Evolutionary conservation across 2,113 vertebrate genomes (phyloP).

Genomic region (Willisornis vidua): DNA sequence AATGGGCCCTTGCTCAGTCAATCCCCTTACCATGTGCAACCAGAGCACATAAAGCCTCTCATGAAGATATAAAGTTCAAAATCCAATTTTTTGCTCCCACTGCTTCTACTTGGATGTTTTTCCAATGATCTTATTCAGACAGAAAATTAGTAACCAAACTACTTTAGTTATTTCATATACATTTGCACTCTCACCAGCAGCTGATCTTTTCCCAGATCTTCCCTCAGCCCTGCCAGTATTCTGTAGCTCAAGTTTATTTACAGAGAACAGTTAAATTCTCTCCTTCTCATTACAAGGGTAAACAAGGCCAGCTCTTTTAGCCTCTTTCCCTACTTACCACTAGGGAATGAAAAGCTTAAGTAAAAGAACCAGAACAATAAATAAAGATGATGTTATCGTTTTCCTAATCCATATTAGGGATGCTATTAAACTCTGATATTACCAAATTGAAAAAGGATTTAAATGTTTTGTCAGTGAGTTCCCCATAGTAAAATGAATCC

Average conservation of each 20-base stretch:
- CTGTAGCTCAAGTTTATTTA: background rate
- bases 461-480: constrained; percentile 44
- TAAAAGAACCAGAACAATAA: constrained; percentile 47
- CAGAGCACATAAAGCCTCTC: background rate
- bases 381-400: constrained; percentile 36
- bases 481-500: constrained; percentile 67
- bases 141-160: background rate
- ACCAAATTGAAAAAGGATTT: constrained; percentile 55
- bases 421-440: constrained; percentile 45
- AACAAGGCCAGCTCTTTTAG: background rate
- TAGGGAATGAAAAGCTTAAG: constrained; percentile 26
- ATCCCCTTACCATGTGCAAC: background rate
- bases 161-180: background rate
- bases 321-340: background rate
- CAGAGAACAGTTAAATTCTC: background rate
- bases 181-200: background rate
- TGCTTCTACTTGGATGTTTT: background rate
- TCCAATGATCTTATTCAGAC: background rate
- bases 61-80: background rate
- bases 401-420: constrained; percentile 48
- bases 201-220: background rate
- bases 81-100: background rate
- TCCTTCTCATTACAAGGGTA: background rate
- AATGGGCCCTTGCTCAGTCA: background rate
- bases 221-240: background rate